Evolutionary conservation across 2,113 vertebrate genomes (phyloP).

Genomic region (Petaurus breviceps): DNA sequence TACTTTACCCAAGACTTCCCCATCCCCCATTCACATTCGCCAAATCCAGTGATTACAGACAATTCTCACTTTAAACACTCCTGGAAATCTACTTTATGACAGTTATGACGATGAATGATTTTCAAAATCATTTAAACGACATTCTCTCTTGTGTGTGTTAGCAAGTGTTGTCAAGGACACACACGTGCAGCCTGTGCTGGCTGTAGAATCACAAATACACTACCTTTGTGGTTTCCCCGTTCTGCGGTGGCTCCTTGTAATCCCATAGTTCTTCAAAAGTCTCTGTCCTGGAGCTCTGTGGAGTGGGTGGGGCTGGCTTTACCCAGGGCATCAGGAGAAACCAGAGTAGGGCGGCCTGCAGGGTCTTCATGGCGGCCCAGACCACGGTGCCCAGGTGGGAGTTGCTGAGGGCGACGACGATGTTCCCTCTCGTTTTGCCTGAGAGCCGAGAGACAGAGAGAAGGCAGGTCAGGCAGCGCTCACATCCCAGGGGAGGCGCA

Average conservation of each 20-base stretch:
- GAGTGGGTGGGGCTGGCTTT: constrained; percentile 83
- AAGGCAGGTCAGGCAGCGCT: too few species aligned
- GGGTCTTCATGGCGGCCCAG: constrained; percentile 85
- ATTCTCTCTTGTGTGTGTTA: fast-evolving
- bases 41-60: neutral
- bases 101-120: neutral
- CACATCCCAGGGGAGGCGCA: constrained; percentile 86
- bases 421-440: constrained; percentile 77
- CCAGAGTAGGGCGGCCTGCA: constrained; percentile 84
- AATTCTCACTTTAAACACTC: neutral
- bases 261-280: constrained; percentile 77
- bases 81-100: neutral
- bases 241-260: constrained; percentile 81
- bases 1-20: too few species aligned
- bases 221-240: constrained; percentile 84
- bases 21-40: too few species aligned
- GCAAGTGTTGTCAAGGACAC: constrained; percentile 18
- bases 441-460: neutral
- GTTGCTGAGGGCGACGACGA: constrained; percentile 76
- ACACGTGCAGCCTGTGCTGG: constrained; percentile 60
- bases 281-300: constrained; percentile 77
- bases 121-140: neutral
- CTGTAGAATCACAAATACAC: constrained; percentile 76
- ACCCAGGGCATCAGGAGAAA: constrained; percentile 86
- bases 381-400: constrained; percentile 74